A percentile compares a stretch with the other conserved stretches of the same genome.
phyloP scores from a whole-genome alignment of 2,888 invertebrate genomes.

The Platycheirus albimanus region DNA sequence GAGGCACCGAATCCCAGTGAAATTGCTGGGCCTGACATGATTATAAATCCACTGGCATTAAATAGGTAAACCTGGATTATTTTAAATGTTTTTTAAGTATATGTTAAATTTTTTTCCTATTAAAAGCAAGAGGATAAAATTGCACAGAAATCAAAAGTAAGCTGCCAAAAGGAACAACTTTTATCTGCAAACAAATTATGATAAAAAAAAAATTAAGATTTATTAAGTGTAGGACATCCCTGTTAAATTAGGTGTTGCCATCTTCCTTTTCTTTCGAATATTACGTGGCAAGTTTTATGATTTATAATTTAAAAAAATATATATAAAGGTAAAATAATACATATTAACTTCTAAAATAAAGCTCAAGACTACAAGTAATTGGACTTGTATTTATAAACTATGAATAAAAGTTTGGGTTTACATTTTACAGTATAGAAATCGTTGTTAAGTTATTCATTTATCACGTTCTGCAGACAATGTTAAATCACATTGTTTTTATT shows the following conservation, averaged over 20 bases:
- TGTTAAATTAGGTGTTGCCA: background rate
- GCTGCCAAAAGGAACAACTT: constrained; percentile 8
- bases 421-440: no score
- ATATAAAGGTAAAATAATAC: no score
- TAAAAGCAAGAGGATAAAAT: constrained; percentile 61
- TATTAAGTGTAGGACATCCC: background rate
- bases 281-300: background rate
- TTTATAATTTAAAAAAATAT: no score
- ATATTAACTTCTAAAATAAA: no score
- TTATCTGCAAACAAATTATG: background rate
- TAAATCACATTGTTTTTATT: no score
- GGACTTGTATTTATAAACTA: no score
- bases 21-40: constrained; percentile 51
- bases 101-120: background rate
- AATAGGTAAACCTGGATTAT: constrained; percentile 42
- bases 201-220: no score
- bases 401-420: no score
- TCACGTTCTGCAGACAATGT: no score
- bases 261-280: no score
- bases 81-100: background rate
- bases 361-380: no score
- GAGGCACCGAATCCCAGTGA: constrained; percentile 51
- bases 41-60: constrained; percentile 62
- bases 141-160: constrained; percentile 61
- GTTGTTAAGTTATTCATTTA: no score